phyloP scores from a whole-genome alignment of 2,797 vertebrate genomes.

The Pempheris klunzingeri region DNA sequence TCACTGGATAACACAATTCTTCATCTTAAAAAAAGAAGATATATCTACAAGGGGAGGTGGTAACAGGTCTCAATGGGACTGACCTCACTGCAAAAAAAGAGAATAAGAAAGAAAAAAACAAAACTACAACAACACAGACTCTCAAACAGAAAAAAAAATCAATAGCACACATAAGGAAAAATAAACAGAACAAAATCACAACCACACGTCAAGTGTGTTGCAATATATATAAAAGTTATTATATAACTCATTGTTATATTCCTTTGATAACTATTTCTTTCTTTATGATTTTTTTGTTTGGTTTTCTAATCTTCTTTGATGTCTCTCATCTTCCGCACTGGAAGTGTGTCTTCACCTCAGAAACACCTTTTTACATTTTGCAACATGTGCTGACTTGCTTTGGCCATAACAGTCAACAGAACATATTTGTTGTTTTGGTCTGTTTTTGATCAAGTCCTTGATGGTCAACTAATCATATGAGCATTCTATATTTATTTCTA shows the following conservation, averaged over 20 bases:
- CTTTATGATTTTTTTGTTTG: not conserved
- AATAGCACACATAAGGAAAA: conserved; percentile 41
- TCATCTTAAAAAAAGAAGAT: conserved; percentile 38
- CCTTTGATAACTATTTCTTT: not conserved
- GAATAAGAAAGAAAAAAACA: not conserved
- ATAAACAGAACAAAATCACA: conserved; percentile 50
- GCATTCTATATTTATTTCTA: not conserved
- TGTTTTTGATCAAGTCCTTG: not conserved
- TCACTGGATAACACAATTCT: conserved; percentile 12
- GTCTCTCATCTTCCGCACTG: not conserved
- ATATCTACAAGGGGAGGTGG: conserved; percentile 31
- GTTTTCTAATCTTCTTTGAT: not conserved
- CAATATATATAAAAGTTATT: conserved; percentile 23
- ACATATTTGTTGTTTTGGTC: conserved; percentile 8
- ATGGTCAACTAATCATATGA: not conserved
- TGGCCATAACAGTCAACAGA: conserved; percentile 3
- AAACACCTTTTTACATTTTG: conserved; percentile 16
- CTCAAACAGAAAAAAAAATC: conserved; percentile 37
- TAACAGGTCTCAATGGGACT: conserved; percentile 54
- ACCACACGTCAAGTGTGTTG: conserved; percentile 24
- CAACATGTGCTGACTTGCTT: conserved; percentile 23
- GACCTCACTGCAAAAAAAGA: conserved; percentile 34
- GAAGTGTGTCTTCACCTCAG: conserved; percentile 7
- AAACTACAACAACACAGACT: conserved; percentile 15
- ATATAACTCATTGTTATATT: not conserved